These are phyloP conservation scores for Bovichtus diacanthus DNA, from an alignment of 2,797 vertebrate species.

Conservation along the genomic window DNA sequence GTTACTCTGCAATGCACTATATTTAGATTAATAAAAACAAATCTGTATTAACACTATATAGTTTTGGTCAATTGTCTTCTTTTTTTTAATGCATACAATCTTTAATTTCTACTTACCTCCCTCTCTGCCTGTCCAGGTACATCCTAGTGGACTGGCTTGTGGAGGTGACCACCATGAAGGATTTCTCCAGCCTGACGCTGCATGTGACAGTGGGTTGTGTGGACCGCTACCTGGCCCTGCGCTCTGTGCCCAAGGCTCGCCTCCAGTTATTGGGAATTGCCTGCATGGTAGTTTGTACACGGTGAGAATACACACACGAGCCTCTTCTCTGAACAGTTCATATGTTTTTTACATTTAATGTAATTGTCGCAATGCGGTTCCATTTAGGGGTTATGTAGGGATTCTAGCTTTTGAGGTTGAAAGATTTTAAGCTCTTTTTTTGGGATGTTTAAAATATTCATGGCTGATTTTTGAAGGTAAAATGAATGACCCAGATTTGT, in stretches of 20 bases:
- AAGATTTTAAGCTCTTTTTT: not conserved
- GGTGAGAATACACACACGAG: constrained; percentile 82
- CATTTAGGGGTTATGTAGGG: not conserved
- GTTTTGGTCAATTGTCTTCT: not conserved
- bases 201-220: constrained; percentile 95
- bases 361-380: not conserved
- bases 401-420: not conserved
- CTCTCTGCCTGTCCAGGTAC: constrained; percentile 84
- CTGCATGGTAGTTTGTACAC: constrained; percentile 98
- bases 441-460: not conserved
- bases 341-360: not conserved
- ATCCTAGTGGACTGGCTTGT: constrained; percentile 98
- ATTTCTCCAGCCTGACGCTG: constrained; percentile 94
- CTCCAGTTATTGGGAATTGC: constrained; percentile 97
- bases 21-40: not conserved
- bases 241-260: constrained; percentile 89
- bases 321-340: not conserved
- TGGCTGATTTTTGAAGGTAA: not conserved
- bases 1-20: not conserved
- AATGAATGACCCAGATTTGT: not conserved
- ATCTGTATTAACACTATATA: not conserved
- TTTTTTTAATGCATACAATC: not conserved
- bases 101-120: not conserved
- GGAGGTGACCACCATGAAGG: constrained; percentile 98
- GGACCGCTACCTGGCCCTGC: constrained; percentile 91